These are phyloP conservation scores for Teleogryllus occipitalis DNA, from an alignment of 1,140 invertebrate genomes.

Conservation along the genomic window DNA sequence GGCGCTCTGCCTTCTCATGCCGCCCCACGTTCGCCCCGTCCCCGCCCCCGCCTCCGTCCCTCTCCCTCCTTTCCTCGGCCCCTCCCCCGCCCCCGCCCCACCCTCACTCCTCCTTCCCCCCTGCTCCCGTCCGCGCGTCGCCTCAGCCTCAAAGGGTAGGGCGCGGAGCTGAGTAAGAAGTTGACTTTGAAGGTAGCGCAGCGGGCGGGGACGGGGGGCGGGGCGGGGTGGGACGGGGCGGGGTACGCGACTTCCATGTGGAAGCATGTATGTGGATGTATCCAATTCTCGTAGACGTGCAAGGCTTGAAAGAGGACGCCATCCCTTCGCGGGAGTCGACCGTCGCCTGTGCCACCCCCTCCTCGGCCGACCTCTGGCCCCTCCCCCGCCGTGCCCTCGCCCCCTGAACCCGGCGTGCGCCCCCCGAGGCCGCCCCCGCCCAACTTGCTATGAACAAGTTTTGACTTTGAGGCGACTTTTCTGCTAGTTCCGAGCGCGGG, in stretches of 20 bases:
- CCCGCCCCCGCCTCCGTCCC: not conserved
- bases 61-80: too few relatives aligned
- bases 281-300: not conserved
- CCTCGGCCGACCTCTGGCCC: not conserved
- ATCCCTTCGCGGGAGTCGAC: not conserved
- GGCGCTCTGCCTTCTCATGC: not conserved
- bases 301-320: not conserved
- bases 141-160: not conserved
- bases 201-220: too few relatives aligned
- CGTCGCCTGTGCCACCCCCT: not conserved
- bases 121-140: not conserved
- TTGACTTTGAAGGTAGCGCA: not conserved
- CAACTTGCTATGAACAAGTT: conserved; percentile 4
- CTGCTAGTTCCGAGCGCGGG: too few relatives aligned
- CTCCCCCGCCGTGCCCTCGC: not conserved
- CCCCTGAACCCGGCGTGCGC: too few relatives aligned
- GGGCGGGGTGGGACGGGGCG: not conserved
- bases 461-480: not conserved
- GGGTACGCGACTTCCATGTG: not conserved
- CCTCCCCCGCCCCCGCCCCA: too few relatives aligned
- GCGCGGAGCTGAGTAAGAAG: not conserved
- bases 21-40: not conserved
- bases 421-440: too few relatives aligned
- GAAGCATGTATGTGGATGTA: conserved; percentile 4
- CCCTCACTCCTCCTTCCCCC: not conserved